Conservation (phyloP, 1,140 invertebrate genomes). For the Palaemon carinicauda region DNA sequence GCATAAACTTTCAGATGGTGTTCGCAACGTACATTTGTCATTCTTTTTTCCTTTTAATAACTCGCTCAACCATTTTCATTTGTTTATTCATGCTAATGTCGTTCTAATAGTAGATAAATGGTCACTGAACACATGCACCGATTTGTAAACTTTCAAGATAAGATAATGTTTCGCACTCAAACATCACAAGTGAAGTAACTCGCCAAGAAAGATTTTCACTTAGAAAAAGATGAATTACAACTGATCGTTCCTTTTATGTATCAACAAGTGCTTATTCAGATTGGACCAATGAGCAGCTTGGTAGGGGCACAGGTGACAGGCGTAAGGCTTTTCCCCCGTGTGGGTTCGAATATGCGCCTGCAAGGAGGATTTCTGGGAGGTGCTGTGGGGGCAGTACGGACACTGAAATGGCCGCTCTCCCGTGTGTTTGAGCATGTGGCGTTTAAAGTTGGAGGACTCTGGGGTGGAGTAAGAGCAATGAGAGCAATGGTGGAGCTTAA, state of each 20-base stretch:
- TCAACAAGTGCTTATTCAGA: neutral
- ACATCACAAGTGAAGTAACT: no score
- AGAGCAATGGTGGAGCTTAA: neutral
- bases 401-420: conserved; percentile 13
- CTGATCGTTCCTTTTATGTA: neutral
- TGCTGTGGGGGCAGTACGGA: conserved; percentile 10
- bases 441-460: neutral
- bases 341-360: conserved; percentile 17
- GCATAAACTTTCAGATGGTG: no score
- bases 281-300: neutral
- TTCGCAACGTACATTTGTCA: no score
- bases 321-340: conserved; percentile 13
- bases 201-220: no score
- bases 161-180: no score
- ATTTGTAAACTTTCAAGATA: no score
- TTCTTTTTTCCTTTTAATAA: no score
- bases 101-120: no score
- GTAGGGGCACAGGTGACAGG: neutral
- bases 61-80: no score
- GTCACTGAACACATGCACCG: no score
- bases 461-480: conserved; percentile 15
- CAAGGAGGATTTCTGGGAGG: conserved; percentile 8
- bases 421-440: conserved; percentile 7
- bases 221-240: no score
- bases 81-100: no score